Evolutionary conservation across 2,888 invertebrate species (phyloP).

Genomic region (Metacarcinus magister): DNA sequence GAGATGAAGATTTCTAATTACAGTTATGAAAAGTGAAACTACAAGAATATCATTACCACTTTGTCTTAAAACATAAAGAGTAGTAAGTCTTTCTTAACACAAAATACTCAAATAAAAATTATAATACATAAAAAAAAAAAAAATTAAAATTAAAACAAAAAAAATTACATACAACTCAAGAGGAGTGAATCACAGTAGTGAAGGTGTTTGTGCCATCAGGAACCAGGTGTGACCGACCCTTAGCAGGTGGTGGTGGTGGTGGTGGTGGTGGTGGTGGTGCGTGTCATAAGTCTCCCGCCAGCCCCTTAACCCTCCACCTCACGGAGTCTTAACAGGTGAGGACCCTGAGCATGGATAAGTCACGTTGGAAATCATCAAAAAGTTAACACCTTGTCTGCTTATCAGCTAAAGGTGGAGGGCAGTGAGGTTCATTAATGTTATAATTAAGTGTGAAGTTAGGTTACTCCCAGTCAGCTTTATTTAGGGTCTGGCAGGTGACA

Average conservation of each 20-base stretch:
- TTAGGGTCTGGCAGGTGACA: constrained; percentile 38
- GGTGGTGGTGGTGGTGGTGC: constrained; percentile 7
- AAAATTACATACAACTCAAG: constrained; percentile 44
- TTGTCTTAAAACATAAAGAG: background rate
- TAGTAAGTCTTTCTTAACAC: background rate
- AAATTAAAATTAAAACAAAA: constrained; percentile 4
- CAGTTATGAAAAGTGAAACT: background rate
- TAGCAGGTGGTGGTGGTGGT: constrained; percentile 17
- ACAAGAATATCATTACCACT: background rate
- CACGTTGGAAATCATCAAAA: background rate
- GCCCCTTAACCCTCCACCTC: constrained; percentile 51
- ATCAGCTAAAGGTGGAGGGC: background rate
- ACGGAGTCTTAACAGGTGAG: constrained; percentile 30
- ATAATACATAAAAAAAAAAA: background rate
- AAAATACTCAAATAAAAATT: background rate
- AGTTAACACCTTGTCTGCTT: background rate
- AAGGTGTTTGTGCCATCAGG: constrained; percentile 52
- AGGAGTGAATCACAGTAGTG: constrained; percentile 45
- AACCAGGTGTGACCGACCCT: background rate
- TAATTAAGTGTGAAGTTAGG: background rate
- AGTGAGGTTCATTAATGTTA: background rate
- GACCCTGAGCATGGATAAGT: constrained; percentile 4
- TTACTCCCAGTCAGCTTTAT: constrained; percentile 14
- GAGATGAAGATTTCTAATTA: background rate
- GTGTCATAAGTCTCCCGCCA: constrained; percentile 10